Evolutionary conservation across 2,888 invertebrate species (phyloP).

Genomic region (Ectemnius continuus): DNA sequence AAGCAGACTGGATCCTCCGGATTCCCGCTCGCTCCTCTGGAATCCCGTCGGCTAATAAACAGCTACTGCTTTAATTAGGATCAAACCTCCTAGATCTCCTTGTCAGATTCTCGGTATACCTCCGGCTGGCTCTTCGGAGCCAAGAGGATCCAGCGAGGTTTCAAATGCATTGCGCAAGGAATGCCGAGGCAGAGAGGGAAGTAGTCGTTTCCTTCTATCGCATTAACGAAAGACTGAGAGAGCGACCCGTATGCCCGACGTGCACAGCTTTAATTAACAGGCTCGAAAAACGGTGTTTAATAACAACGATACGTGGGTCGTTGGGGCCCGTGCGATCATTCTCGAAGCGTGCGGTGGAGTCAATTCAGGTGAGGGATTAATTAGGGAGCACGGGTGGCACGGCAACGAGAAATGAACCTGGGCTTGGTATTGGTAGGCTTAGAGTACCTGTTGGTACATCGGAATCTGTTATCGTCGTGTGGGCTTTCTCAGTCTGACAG

Average conservation of each 20-base stretch:
- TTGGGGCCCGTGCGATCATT: slow-evolving; percentile 21
- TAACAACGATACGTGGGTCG: slow-evolving; percentile 33
- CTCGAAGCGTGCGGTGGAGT: slow-evolving; percentile 36
- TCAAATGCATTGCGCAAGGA: too few relatives aligned
- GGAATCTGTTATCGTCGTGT: slow-evolving; percentile 39
- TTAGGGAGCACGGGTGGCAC: slow-evolving; percentile 39
- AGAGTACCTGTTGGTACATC: slow-evolving; percentile 38
- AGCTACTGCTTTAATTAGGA: too few relatives aligned
- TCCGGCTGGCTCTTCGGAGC: too few relatives aligned
- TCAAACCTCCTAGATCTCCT: too few relatives aligned
- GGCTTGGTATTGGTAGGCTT: slow-evolving; percentile 21
- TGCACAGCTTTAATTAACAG: slow-evolving; percentile 54
- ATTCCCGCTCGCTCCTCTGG: too few relatives aligned
- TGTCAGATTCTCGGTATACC: too few relatives aligned
- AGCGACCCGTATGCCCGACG: slow-evolving; percentile 32
- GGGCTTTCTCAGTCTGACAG: slow-evolving; percentile 33
- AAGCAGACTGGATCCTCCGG: too few relatives aligned
- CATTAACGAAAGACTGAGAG: slow-evolving; percentile 30
- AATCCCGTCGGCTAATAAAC: too few relatives aligned
- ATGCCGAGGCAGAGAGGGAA: not conserved
- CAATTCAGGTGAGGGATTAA: slow-evolving; percentile 52
- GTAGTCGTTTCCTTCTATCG: slow-evolving; percentile 34
- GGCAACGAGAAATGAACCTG: slow-evolving; percentile 21
- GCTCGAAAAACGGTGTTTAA: slow-evolving; percentile 57
- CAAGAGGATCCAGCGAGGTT: too few relatives aligned